Percentiles rank a stretch among this genome's conserved stretches.
These are phyloP conservation scores for Trachelipus rathkii DNA, from an alignment of 1,140 invertebrate species.

Conservation along the genomic window DNA sequence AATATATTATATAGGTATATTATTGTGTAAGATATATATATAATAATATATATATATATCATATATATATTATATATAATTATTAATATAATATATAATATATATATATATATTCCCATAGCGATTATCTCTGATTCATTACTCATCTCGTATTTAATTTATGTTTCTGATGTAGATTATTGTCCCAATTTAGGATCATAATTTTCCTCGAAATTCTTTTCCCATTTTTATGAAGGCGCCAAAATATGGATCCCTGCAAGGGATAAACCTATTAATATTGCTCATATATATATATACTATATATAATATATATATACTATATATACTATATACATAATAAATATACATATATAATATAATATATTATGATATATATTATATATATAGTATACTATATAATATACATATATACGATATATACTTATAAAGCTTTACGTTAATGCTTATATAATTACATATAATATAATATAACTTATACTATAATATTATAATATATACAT, in stretches of 20 bases:
- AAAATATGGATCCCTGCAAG: not conserved
- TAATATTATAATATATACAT: slow-evolving; percentile 10
- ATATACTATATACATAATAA: slow-evolving; percentile 1
- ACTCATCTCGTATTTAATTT: too few relatives aligned
- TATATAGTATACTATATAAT: not conserved
- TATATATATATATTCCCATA: too few relatives aligned
- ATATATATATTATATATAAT: too few relatives aligned
- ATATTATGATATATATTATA: slow-evolving; percentile 15
- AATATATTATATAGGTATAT: too few relatives aligned
- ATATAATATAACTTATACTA: not conserved
- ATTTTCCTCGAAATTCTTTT: not conserved
- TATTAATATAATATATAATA: too few relatives aligned
- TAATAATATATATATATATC: too few relatives aligned
- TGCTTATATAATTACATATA: not conserved
- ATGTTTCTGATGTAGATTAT: too few relatives aligned
- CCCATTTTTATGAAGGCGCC: slow-evolving; percentile 2
- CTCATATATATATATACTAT: not conserved
- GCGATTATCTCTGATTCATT: too few relatives aligned
- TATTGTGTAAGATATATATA: too few relatives aligned
- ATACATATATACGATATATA: not conserved
- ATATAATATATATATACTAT: slow-evolving; percentile 5
- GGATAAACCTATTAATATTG: not conserved
- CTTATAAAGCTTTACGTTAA: not conserved
- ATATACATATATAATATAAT: not conserved
- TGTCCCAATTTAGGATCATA: not conserved